Evolutionary conservation across 2,888 invertebrate species (phyloP).

Genomic region (Hanleya hanleyi): DNA sequence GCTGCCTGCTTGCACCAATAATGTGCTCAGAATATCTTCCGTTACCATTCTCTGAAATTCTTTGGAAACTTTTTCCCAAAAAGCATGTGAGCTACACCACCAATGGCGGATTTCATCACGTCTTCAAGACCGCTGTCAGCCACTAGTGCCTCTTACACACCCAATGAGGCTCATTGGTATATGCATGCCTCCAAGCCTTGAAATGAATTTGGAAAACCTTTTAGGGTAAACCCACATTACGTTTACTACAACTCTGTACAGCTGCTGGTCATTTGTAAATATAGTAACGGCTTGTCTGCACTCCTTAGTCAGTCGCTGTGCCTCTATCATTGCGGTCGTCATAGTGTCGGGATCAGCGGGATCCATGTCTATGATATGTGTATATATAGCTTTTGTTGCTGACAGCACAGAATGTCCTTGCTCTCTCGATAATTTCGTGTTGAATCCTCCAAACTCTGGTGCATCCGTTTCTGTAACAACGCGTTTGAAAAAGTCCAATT

Average conservation of each 20-base stretch:
- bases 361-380: conserved; percentile 31
- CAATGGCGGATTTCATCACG: too few relatives aligned
- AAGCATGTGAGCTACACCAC: too few relatives aligned
- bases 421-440: conserved; percentile 28
- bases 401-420: conserved; percentile 22
- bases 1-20: too few relatives aligned
- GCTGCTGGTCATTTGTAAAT: conserved; percentile 39
- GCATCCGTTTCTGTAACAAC: too few relatives aligned
- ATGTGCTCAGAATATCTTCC: too few relatives aligned
- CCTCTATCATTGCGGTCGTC: conserved; percentile 33
- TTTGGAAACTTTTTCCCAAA: too few relatives aligned
- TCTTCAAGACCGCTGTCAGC: too few relatives aligned
- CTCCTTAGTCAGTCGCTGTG: conserved; percentile 24
- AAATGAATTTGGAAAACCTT: conserved; percentile 27
- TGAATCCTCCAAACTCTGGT: conserved; percentile 36
- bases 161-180: conserved; percentile 46
- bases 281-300: conserved; percentile 30
- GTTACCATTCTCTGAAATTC: too few relatives aligned
- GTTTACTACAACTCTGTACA: conserved; percentile 38
- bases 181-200: conserved; percentile 48
- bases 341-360: conserved; percentile 35
- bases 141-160: too few relatives aligned
- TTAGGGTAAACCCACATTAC: conserved; percentile 39
- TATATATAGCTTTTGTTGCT: conserved; percentile 26
- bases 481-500: too few relatives aligned